Evolutionary conservation across 2,888 invertebrate species (phyloP), one percentile per base, ranked within the genome.

Genomic region (Pycnomerus fuliginosus): DNA sequence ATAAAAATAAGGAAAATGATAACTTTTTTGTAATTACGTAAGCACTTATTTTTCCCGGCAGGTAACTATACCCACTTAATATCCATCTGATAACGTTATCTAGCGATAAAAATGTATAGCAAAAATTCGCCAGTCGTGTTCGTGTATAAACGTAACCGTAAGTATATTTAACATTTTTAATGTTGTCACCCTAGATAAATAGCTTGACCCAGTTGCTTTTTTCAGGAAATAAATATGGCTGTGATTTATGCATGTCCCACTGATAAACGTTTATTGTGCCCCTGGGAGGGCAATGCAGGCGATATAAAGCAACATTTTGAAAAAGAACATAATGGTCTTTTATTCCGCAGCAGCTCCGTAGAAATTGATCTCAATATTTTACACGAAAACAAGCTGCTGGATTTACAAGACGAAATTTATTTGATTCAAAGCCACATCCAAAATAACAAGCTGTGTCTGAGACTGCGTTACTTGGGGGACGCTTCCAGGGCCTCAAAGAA

Each of bases 221-320:
- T n/a, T n/a, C n/a, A n/a, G n/a, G n/a, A n/a, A n/a, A n/a, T n/a
- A n/a, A n/a, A n/a, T n/a, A 45, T 56, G 60, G 36, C 70, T 11
- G 30, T 53, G 32, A 51, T 60, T 31, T 64, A 62, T 37, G 41
- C 58, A n/a, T 66, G 66, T 44, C 66, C 66, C 8, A 34, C 61
- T 10, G 62, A 65, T 35, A 59, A 56, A 50, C 60, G 61, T 33
- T 55, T 62, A 35, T 50, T 54, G 10, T 66, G 66, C 31, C 56
- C 60, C 1, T 66, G 66, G 66, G 60, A 61, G 53, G 66, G 66
- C 13, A 35, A 44, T 14, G 52, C 62, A 3, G 51, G 56, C 27
- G 61, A 66, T 30, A 64, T 66, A 27, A 48, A 58, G 13, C 56
- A 58, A n/a, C 66, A 66, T 40, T 66, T 66, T 42, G 56, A 53